Conservation (phyloP, 2,797 vertebrate species). For the Malurus leucopterus region DNA sequence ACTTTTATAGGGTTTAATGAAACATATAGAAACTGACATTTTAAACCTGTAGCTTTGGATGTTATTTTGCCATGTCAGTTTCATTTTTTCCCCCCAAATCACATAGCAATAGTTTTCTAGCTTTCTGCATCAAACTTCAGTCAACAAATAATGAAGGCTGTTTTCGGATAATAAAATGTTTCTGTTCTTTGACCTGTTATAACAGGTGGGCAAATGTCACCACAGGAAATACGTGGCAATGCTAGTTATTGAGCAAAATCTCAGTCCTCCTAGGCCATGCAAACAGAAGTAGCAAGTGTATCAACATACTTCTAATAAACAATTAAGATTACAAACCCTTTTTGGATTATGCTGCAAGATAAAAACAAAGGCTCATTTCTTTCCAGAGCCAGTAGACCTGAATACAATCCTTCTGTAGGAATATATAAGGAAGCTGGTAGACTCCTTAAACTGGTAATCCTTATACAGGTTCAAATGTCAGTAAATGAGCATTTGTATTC, state of each 20-base stretch:
- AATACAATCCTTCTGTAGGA: background rate
- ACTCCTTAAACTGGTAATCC: background rate
- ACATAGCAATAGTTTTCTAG: slow-evolving; percentile 12
- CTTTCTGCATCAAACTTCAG: slow-evolving; percentile 12
- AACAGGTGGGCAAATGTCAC: background rate
- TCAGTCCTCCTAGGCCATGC: background rate
- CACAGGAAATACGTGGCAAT: background rate
- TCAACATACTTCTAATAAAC: background rate
- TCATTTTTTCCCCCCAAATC: background rate
- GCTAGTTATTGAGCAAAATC: background rate
- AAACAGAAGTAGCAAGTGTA: background rate
- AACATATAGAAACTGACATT: slow-evolving; percentile 46
- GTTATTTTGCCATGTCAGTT: background rate
- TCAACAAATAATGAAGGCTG: slow-evolving; percentile 15
- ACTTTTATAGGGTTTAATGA: slow-evolving; percentile 59
- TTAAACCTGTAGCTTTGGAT: slow-evolving; percentile 31
- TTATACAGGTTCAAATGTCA: background rate
- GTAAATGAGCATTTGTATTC: background rate
- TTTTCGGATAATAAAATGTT: slow-evolving; percentile 2
- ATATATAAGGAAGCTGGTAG: background rate
- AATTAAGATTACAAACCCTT: background rate
- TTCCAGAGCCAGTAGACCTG: background rate
- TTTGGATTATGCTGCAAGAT: background rate
- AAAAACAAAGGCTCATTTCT: background rate
- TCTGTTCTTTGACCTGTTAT: background rate